phyloP scores from a whole-genome alignment of 2,888 invertebrate genomes.

The Hartigia nigra region DNA sequence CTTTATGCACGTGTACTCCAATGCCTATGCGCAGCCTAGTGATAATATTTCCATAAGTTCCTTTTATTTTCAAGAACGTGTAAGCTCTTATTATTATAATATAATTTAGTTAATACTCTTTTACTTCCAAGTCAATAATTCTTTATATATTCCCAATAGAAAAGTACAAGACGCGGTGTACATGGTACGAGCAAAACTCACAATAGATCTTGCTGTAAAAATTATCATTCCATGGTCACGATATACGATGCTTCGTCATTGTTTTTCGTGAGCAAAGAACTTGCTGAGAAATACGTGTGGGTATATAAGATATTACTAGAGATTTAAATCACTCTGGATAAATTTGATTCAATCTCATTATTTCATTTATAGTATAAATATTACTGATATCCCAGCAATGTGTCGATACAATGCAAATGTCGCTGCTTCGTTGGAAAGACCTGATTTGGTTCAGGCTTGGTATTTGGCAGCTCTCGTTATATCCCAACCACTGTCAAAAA shows the following conservation, averaged over 20 bases:
- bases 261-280: slow-evolving; percentile 81
- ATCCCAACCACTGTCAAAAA: slow-evolving; percentile 52
- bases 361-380: slow-evolving; percentile 51
- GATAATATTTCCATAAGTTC: slow-evolving; percentile 74
- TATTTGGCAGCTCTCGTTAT: slow-evolving; percentile 79
- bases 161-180: slow-evolving; percentile 49
- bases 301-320: slow-evolving; percentile 38
- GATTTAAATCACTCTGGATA: background rate
- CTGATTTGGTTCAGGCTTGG: slow-evolving; percentile 91
- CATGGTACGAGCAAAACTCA: slow-evolving; percentile 48
- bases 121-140: slow-evolving; percentile 8
- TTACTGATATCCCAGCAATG: slow-evolving; percentile 69
- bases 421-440: slow-evolving; percentile 79
- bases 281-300: slow-evolving; percentile 86
- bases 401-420: slow-evolving; percentile 84
- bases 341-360: background rate
- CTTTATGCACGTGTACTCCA: slow-evolving; percentile 69
- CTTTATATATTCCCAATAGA: slow-evolving; percentile 38
- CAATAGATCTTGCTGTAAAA: slow-evolving; percentile 52
- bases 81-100: slow-evolving; percentile 57
- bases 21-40: slow-evolving; percentile 55
- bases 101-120: background rate
- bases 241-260: slow-evolving; percentile 80
- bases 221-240: slow-evolving; percentile 72
- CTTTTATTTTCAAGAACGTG: slow-evolving; percentile 85